phyloP scores from a whole-genome alignment of 2,888 invertebrate genomes.

The Aphidoletes aphidimyza region DNA sequence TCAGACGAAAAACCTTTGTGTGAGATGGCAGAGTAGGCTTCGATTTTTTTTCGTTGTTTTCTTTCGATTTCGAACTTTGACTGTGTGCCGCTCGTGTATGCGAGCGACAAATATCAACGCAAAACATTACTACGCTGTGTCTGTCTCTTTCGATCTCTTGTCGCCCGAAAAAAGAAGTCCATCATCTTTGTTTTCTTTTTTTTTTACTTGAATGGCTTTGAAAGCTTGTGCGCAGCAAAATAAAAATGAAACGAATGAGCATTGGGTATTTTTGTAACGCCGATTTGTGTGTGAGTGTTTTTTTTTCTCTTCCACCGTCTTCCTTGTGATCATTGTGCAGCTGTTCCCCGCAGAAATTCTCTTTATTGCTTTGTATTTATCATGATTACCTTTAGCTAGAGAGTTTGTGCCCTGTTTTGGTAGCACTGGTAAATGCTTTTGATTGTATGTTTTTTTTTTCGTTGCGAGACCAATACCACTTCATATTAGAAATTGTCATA shows the following conservation, averaged over 20 bases:
- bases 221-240: not conserved
- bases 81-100: conserved; percentile 12
- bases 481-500: not conserved
- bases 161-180: conserved; percentile 30
- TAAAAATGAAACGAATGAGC: not conserved
- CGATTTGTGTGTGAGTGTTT: no score
- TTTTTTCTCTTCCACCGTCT: no score
- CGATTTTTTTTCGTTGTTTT: not conserved
- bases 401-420: conserved; percentile 1
- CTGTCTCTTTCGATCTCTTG: no score
- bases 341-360: conserved; percentile 43
- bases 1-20: not conserved
- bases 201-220: conserved; percentile 27
- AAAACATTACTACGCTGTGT: not conserved
- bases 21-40: not conserved
- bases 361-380: conserved; percentile 16
- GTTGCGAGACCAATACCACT: not conserved
- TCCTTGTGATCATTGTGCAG: conserved; percentile 15
- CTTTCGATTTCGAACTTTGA: no score
- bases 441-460: not conserved
- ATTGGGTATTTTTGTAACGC: conserved; percentile 19
- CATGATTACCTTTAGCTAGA: not conserved
- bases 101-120: conserved; percentile 4
- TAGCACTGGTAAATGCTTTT: not conserved
- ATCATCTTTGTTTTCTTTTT: not conserved